Percentiles rank a stretch among this genome's conserved stretches.
These are phyloP conservation scores for Latheticus oryzae DNA, from an alignment of 2,888 invertebrate genomes.

Conservation along the genomic window DNA sequence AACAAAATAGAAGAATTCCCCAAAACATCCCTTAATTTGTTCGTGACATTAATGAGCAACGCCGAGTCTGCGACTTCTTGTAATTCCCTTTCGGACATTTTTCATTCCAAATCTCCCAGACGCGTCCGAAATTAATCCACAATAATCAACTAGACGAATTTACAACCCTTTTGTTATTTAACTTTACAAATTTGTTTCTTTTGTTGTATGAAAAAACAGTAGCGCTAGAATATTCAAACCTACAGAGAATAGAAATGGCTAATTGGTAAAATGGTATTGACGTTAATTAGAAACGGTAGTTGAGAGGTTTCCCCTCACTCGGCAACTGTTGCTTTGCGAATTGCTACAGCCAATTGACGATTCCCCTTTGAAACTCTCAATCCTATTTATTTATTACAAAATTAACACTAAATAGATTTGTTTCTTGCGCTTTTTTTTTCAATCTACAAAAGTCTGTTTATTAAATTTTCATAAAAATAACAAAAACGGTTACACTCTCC, in stretches of 20 bases:
- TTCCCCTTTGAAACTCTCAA: conserved; percentile 9
- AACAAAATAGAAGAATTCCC: neutral
- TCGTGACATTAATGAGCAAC: conserved; percentile 14
- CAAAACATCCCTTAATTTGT: conserved; percentile 1
- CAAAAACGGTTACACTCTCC: no score
- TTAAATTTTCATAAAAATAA: conserved; percentile 18
- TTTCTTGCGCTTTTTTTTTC: no score
- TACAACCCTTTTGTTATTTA: conserved; percentile 1
- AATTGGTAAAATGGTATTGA: conserved; percentile 48
- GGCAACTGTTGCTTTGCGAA: conserved; percentile 37
- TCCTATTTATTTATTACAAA: conserved; percentile 7
- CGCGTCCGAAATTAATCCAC: conserved; percentile 11
- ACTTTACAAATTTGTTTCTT: neutral
- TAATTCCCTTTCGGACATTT: neutral
- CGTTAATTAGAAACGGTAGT: conserved; percentile 46
- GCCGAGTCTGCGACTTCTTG: conserved; percentile 1
- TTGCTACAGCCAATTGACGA: conserved; percentile 29
- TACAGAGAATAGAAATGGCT: conserved; percentile 37
- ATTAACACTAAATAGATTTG: conserved; percentile 3
- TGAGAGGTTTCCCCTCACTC: conserved; percentile 31
- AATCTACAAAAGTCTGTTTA: conserved; percentile 12
- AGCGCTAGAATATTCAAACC: no score
- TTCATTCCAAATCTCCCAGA: conserved; percentile 3
- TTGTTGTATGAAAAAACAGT: no score
- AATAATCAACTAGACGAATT: conserved; percentile 11